phyloP scores from a whole-genome alignment of 2,113 vertebrate species.

The Lophura nycthemera region DNA sequence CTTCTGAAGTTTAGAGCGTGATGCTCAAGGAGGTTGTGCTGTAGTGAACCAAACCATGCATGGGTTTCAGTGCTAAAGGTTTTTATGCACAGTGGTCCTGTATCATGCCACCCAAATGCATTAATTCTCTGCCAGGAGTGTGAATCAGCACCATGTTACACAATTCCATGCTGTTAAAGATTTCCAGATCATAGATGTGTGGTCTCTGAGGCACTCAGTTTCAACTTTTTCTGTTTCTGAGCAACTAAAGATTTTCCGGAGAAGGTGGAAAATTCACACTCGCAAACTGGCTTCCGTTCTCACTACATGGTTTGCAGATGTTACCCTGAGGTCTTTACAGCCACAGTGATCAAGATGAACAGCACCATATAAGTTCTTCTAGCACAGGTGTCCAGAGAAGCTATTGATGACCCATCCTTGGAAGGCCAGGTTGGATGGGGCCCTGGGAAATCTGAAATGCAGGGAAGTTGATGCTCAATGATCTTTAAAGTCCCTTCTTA shows the following conservation, averaged over 20 bases:
- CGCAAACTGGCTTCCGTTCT: background rate
- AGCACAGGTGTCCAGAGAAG: too few relatives aligned
- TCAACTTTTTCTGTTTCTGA: background rate
- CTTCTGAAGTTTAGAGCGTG: accelerated
- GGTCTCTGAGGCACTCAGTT: accelerated
- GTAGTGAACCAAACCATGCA: accelerated
- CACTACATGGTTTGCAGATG: background rate
- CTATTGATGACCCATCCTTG: too few relatives aligned
- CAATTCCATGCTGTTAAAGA: accelerated
- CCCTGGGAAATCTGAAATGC: too few relatives aligned
- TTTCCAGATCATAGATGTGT: accelerated
- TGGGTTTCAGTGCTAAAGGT: accelerated
- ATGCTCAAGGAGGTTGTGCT: accelerated
- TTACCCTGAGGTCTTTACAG: accelerated
- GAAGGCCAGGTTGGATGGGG: too few relatives aligned
- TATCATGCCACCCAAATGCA: accelerated
- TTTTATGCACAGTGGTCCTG: background rate
- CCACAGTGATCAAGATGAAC: accelerated
- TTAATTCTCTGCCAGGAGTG: accelerated
- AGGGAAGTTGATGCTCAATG: too few relatives aligned
- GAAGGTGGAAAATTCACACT: background rate
- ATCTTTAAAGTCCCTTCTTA: too few relatives aligned
- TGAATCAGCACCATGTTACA: accelerated
- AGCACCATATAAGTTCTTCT: background rate
- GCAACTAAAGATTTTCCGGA: background rate